A percentile compares a stretch with the other conserved stretches of the same genome.
Conservation (phyloP, 2,888 invertebrate genomes). For the Metallyticus violacea region DNA sequence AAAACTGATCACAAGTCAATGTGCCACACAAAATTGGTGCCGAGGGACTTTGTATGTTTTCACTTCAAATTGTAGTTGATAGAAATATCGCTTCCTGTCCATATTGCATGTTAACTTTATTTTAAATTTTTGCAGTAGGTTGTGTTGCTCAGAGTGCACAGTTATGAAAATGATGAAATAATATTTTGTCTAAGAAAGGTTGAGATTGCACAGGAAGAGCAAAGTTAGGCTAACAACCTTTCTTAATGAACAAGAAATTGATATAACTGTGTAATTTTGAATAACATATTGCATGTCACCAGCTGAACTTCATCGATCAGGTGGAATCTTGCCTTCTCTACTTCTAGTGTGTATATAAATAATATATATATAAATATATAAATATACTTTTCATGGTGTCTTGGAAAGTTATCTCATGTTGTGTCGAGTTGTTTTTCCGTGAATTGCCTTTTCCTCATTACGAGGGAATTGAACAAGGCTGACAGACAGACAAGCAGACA, state of each 20-base stretch:
- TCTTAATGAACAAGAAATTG: not conserved
- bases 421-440: constrained; percentile 12
- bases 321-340: constrained; percentile 16
- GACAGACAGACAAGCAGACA: not conserved
- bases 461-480: constrained; percentile 5
- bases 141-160: not conserved
- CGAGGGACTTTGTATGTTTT: constrained; percentile 18
- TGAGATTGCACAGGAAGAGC: not conserved
- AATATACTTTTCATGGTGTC: constrained; percentile 10
- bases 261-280: not conserved
- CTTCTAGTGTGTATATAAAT: constrained; percentile 13
- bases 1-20: constrained; percentile 12
- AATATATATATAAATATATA: not conserved
- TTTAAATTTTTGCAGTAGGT: not conserved
- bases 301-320: not conserved
- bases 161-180: not conserved
- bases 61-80: constrained; percentile 12
- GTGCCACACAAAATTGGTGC: not conserved
- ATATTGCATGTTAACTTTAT: constrained; percentile 3
- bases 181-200: not conserved
- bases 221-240: not conserved
- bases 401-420: constrained; percentile 14
- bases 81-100: constrained; percentile 21
- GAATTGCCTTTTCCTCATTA: constrained; percentile 8
- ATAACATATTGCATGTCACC: not conserved